These are phyloP conservation scores for Drosophila bifasciata DNA, from an alignment of 1,140 invertebrate genomes.

Conservation along the genomic window DNA sequence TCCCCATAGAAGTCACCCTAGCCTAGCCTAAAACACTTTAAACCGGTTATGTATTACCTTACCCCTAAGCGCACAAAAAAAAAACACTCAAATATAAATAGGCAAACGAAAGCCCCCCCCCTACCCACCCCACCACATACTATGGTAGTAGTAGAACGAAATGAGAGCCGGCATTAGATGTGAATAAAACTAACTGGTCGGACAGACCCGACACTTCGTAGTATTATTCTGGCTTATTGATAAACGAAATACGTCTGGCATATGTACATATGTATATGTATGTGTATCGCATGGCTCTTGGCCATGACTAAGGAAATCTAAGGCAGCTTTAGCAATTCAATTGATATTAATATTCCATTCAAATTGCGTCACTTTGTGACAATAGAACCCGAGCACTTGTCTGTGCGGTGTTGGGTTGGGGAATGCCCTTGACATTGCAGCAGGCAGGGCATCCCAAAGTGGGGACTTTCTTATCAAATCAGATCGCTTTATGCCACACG, in stretches of 20 bases:
- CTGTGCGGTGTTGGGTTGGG: background rate
- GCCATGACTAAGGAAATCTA: constrained; percentile 33
- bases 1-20: constrained; percentile 5
- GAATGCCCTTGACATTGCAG: constrained; percentile 14
- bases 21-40: constrained; percentile 31
- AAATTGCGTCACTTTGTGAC: constrained; percentile 13
- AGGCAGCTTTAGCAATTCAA: constrained; percentile 5
- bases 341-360: constrained; percentile 11
- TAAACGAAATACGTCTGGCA: constrained; percentile 35
- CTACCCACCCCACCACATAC: background rate
- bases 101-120: background rate
- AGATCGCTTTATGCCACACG: background rate
- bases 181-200: constrained; percentile 4
- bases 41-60: constrained; percentile 45
- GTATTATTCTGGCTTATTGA: constrained; percentile 50
- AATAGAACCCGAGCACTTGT: too few species aligned
- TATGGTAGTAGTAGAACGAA: background rate
- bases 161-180: constrained; percentile 36
- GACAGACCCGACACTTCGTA: constrained; percentile 19
- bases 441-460: constrained; percentile 2
- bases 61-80: background rate
- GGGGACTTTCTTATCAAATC: constrained; percentile 24
- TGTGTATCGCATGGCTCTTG: constrained; percentile 9
- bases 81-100: constrained; percentile 12
- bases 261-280: background rate